These are phyloP conservation scores for Varroa destructor DNA, from an alignment of 1,140 invertebrate species.

Conservation along the genomic window DNA sequence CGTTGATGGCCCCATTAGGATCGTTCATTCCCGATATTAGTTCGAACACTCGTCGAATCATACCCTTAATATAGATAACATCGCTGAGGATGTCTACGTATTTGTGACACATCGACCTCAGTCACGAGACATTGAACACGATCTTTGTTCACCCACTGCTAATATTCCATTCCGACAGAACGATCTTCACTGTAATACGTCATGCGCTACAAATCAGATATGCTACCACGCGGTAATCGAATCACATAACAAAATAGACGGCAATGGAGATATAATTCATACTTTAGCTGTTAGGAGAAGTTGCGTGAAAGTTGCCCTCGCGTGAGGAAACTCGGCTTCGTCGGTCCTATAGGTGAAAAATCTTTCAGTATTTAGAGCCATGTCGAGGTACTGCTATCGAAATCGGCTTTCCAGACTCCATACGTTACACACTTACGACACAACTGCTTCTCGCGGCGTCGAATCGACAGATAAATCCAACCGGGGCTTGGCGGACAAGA, in stretches of 20 bases:
- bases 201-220: conserved; percentile 1
- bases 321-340: neutral
- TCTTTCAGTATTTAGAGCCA: neutral
- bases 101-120: conserved; percentile 9
- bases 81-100: conserved; percentile 9
- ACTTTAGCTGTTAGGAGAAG: neutral
- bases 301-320: neutral
- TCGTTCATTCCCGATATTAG: neutral
- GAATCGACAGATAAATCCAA: neutral
- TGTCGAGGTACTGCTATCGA: conserved; percentile 15
- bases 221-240: neutral
- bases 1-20: neutral
- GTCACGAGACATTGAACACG: neutral
- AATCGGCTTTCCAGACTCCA: conserved; percentile 4
- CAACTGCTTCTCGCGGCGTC: neutral
- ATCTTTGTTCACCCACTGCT: conserved; percentile 7
- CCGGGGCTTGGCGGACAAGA: neutral
- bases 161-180: conserved; percentile 1
- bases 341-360: neutral
- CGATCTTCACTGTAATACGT: neutral
- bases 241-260: conserved; percentile 11
- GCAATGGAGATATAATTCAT: conserved; percentile 4
- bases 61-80: conserved; percentile 10
- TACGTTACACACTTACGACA: neutral
- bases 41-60: conserved; percentile 9